A percentile compares a stretch with the other conserved stretches of the same genome.
Evolutionary conservation across 1,140 invertebrate species (phyloP).

Genomic region (Choristoneura fumiferana): DNA sequence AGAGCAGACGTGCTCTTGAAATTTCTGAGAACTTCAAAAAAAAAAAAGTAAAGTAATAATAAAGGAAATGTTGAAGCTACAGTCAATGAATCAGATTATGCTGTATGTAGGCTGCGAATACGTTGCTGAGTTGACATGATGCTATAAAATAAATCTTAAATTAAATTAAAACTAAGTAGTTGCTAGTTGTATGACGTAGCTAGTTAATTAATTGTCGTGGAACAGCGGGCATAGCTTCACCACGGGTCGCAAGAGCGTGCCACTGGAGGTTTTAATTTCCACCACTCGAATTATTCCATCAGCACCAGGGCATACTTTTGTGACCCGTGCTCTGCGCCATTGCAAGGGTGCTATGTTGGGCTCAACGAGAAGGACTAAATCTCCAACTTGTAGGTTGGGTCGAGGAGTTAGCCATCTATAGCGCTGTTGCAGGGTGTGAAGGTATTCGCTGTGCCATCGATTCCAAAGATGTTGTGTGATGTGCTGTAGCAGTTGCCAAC

Average conservation of each 20-base stretch:
- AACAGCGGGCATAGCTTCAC: slow-evolving; percentile 17
- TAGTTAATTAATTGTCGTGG: no score
- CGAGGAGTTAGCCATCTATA: slow-evolving; percentile 31
- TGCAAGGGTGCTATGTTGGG: slow-evolving; percentile 30
- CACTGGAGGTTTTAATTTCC: slow-evolving; percentile 22
- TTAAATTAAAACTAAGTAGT: no score
- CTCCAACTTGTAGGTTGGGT: slow-evolving; percentile 18
- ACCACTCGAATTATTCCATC: slow-evolving; percentile 31
- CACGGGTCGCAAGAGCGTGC: slow-evolving; percentile 12
- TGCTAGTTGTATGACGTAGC: no score
- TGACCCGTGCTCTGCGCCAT: slow-evolving; percentile 40
- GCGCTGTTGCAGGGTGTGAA: slow-evolving; percentile 31
- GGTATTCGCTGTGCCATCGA: slow-evolving; percentile 40
- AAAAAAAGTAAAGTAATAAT: no score
- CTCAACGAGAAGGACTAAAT: slow-evolving; percentile 37
- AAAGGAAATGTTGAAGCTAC: no score
- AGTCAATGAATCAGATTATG: no score
- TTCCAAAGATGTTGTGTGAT: slow-evolving; percentile 43
- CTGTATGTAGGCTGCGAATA: no score
- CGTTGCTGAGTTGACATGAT: no score
- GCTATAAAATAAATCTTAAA: no score
- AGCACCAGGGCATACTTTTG: slow-evolving; percentile 30
- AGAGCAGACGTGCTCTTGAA: no score
- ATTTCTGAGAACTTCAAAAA: no score
- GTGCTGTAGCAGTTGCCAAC: slow-evolving; percentile 38